These are phyloP conservation scores for Antigone vipio DNA, from an alignment of 2,113 vertebrate species.

Conservation along the genomic window DNA sequence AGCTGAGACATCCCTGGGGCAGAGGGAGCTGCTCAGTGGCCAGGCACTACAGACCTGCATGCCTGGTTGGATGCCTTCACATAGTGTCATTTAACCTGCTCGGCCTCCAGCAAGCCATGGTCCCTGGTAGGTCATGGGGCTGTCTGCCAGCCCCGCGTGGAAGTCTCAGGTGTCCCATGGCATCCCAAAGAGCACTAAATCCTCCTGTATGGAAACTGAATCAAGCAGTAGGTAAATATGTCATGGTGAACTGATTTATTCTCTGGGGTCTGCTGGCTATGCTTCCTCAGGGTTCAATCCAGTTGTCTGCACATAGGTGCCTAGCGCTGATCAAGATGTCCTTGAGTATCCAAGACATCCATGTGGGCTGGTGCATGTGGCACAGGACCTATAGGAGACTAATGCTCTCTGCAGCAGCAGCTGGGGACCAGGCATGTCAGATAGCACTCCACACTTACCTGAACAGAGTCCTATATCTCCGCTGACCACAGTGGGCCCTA, in stretches of 20 bases:
- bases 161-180: background rate
- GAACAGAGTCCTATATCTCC: background rate
- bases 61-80: background rate
- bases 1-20: background rate
- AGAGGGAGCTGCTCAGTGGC: background rate
- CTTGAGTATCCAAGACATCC: background rate
- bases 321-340: background rate
- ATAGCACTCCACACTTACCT: background rate
- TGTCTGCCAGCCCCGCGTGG: rapidly evolving
- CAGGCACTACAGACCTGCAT: background rate
- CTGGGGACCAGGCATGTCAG: background rate
- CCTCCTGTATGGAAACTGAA: background rate
- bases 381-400: background rate
- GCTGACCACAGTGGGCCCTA: background rate
- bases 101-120: background rate
- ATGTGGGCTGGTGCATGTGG: background rate
- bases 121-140: rapidly evolving
- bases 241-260: background rate
- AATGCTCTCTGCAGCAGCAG: background rate
- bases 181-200: background rate
- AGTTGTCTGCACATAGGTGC: background rate
- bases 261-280: background rate
- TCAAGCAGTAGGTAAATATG: background rate
- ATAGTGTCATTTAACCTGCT: background rate
- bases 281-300: background rate